Evolutionary conservation across 2,113 vertebrate species (phyloP), one percentile per base, ranked within the genome.

Genomic region (Sinocyclocheilus grahami): DNA sequence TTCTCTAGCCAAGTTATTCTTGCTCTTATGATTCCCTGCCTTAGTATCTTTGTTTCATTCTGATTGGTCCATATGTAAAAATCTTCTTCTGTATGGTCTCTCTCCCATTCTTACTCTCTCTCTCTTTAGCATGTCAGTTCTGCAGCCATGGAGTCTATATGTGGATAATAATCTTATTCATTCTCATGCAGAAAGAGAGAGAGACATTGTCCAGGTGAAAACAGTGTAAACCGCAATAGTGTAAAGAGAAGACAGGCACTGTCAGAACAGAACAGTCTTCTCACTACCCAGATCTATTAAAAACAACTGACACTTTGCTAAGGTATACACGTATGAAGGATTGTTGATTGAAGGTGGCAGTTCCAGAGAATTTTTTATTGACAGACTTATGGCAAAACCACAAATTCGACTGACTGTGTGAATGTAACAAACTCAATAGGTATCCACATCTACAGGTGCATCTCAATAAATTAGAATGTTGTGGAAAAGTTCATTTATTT

Each of bases 1-100:
- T 46, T 46, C 39, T 42, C 20, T 42, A 72, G 2, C 69, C 30
- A 79, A 39, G 77, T 62, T 65, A 81, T 39, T 62, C 2, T 39
- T 62, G 33, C 33, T 42, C 20, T 14, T 62, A 22, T 53, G 75
- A 78, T n/a, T 79, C 55, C 55, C 12, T 65, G 60, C 13, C 37
- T 80, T 80, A 42, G 37, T 46, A 63, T 80, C 13, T 63, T 81
- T 81, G 37, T 24, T 8, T 81, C 62, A 81, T 24, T 65, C 22
- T 27, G 37, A 46, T 81, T 42, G 14, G 58, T 81, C 58, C 58
- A 42, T 27, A n/a, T 27, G 39, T 27, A 24, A 63, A 39, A 46
- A 75, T 24, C 16, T n/a, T 5, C 27, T 37, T 30, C 18, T 24
- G n/a, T n/a, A n/a, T 63, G 11, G n/a, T 81, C 78, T 81, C 39